Base-by-base conservation (phyloP, 2,888 invertebrate species). In the Orthosia cruda region DNA sequence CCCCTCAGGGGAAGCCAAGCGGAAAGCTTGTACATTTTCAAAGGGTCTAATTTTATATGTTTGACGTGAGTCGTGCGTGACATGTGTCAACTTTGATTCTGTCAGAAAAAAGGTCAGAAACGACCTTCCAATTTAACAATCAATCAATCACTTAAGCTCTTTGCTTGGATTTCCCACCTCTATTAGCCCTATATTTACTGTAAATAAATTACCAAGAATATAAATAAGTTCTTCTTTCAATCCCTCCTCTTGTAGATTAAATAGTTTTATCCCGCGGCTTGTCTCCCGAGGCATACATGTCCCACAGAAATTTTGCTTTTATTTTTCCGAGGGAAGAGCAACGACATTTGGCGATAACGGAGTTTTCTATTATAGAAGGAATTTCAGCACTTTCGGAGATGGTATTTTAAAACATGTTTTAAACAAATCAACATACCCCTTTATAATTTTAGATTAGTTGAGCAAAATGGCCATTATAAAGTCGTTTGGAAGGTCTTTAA, bases 151-250 rank as follows among this genome's bases (percentile, higher is more conserved):
- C 15, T 13, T 16, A 0, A 4, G 49, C 7, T 7, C 2, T 0
- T 45, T 12, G 15, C 18, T 40, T 9, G 0, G 20, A 15, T 49
- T 71, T 45, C 15, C 18, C 2, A 12, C 32, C 18, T 52, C 20
- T 3, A 65, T 20, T 20, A 72, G 15, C 9, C 45, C 18, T 26
- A 50, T 18, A 0, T 50, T 11, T 32, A 52, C 40, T 18, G n/a
- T 40, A 55, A 62, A 61, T 61, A 62, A 66, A 87, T 78, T 76
- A 62, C 67, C 40, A 58, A 49, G 62, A 76, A 63, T 32, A 49
- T 55, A 23, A 75, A 83, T 59, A 61, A 66, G 72, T n/a, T 84
- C 45, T 77, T 75, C 66, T 26, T 71, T 40, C 70, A 68, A 78
- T 20, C 20, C 47, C 61, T 65, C 20, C 26, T 83, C 67, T 68